Conservation (phyloP, 2,797 vertebrate species). For the Novumbra hubbsi region DNA sequence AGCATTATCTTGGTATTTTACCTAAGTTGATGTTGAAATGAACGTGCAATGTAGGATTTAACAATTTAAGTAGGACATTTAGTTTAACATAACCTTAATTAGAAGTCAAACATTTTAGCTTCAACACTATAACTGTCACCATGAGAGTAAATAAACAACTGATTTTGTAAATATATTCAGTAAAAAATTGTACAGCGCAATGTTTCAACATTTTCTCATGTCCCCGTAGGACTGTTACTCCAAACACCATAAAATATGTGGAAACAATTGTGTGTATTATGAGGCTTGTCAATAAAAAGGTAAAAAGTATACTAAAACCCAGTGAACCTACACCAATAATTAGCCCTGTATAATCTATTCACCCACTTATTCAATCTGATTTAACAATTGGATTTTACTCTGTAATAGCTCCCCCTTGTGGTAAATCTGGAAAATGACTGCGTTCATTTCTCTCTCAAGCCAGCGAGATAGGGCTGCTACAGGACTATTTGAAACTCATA, state of each 20-base stretch:
- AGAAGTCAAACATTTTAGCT: background rate
- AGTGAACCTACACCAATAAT: background rate
- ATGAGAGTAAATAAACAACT: slow-evolving; percentile 39
- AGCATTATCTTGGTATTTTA: background rate
- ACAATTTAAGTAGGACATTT: background rate
- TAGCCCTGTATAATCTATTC: slow-evolving; percentile 1
- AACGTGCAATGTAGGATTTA: background rate
- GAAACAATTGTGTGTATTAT: slow-evolving; percentile 68
- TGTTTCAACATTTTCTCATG: slow-evolving; percentile 42
- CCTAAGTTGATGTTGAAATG: background rate
- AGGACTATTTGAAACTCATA: background rate
- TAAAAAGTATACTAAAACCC: slow-evolving; percentile 11
- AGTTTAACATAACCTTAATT: background rate
- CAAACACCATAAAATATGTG: slow-evolving; percentile 64
- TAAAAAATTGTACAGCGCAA: slow-evolving; percentile 42
- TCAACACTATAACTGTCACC: background rate
- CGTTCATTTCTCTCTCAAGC: background rate
- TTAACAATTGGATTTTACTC: slow-evolving; percentile 15
- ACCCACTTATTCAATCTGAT: background rate
- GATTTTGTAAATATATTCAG: slow-evolving; percentile 32
- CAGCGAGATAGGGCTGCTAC: slow-evolving; percentile 4
- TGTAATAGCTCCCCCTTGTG: slow-evolving; percentile 42
- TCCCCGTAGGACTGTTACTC: slow-evolving; percentile 56
- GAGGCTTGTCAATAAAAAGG: slow-evolving; percentile 53
- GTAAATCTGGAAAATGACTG: slow-evolving; percentile 10